Evolutionary conservation across 2,888 invertebrate species (phyloP).

Genomic region (Andricus curvator): DNA sequence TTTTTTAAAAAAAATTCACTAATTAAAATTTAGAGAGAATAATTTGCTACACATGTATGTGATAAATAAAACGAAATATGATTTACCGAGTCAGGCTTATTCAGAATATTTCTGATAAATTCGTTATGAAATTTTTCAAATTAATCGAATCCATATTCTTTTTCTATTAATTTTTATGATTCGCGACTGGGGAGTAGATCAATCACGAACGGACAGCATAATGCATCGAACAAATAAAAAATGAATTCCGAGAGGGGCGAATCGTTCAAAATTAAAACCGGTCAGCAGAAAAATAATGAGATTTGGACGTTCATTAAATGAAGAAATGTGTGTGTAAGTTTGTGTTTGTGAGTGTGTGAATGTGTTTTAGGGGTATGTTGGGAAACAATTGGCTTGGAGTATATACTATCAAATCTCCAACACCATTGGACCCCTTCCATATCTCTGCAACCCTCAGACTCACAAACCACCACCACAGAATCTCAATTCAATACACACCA

Average conservation of each 20-base stretch:
- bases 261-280: slow-evolving; percentile 75
- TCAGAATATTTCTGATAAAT: neutral
- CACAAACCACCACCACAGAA: slow-evolving; percentile 14
- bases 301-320: slow-evolving; percentile 74
- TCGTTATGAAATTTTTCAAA: slow-evolving; percentile 13
- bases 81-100: neutral
- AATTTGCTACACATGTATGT: neutral
- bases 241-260: slow-evolving; percentile 60
- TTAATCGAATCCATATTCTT: slow-evolving; percentile 1
- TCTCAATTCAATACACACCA: slow-evolving; percentile 33
- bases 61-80: neutral
- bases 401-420: neutral
- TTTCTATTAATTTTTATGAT: neutral
- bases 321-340: slow-evolving; percentile 42
- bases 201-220: slow-evolving; percentile 61
- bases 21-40: too few relatives aligned
- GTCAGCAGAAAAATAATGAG: slow-evolving; percentile 76
- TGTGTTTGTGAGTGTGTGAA: slow-evolving; percentile 11
- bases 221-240: slow-evolving; percentile 68
- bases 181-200: slow-evolving; percentile 3
- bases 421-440: neutral
- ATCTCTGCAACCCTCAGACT: neutral
- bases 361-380: slow-evolving; percentile 32
- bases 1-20: too few relatives aligned
- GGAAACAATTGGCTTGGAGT: slow-evolving; percentile 17